Evolutionary conservation across 1,140 invertebrate genomes (phyloP).

Genomic region (Tachypleus tridentatus): DNA sequence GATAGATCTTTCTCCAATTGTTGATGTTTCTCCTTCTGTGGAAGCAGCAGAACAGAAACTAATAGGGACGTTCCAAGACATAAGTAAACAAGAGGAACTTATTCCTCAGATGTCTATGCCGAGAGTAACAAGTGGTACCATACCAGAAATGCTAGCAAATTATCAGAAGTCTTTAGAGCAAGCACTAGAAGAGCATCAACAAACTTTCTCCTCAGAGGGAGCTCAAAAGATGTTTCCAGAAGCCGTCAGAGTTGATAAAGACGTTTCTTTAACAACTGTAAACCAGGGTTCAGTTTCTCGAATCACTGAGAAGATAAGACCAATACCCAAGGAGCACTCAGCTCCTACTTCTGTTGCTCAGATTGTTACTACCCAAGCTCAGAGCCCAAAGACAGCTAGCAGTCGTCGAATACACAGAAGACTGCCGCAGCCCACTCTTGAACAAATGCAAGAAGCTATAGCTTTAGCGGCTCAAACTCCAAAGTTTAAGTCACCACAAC

Average conservation of each 20-base stretch:
- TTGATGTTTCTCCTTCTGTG: slow-evolving; percentile 39
- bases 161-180: slow-evolving; percentile 23
- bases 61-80: slow-evolving; percentile 24
- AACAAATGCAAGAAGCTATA: slow-evolving; percentile 11
- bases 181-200: too few relatives aligned
- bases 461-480: slow-evolving; percentile 2
- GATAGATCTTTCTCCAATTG: slow-evolving; percentile 37
- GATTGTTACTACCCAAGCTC: too few relatives aligned
- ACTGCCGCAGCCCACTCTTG: slow-evolving; percentile 14
- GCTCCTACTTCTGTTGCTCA: too few relatives aligned
- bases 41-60: slow-evolving; percentile 35
- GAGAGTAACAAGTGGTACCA: slow-evolving; percentile 26
- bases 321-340: too few relatives aligned
- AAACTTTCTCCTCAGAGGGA: too few relatives aligned
- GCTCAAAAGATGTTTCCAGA: too few relatives aligned
- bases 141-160: slow-evolving; percentile 41
- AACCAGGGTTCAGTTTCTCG: too few relatives aligned
- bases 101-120: slow-evolving; percentile 1
- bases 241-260: too few relatives aligned
- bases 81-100: too few relatives aligned
- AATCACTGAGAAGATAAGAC: too few relatives aligned
- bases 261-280: too few relatives aligned
- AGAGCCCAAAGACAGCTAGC: background rate
- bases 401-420: background rate
- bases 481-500: too few relatives aligned